Evolutionary conservation across 2,797 vertebrate species (phyloP).

Genomic region (Syndactyla subalaris): DNA sequence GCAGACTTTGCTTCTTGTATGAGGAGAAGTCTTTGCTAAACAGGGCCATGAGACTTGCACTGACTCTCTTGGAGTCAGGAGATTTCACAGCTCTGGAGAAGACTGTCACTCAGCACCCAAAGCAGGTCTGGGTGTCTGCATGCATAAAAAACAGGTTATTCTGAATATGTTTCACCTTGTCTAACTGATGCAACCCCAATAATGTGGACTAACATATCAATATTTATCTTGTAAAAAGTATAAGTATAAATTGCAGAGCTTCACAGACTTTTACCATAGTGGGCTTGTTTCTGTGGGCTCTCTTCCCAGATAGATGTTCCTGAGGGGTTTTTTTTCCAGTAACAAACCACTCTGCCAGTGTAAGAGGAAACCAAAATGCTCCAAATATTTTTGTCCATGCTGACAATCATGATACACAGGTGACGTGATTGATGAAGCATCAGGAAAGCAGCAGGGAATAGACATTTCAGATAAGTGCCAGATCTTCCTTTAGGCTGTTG

Average conservation of each 20-base stretch:
- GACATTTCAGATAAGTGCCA: not conserved
- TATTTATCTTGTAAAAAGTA: not conserved
- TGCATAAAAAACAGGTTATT: not conserved
- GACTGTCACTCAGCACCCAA: not conserved
- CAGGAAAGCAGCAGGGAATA: not conserved
- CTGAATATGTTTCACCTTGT: not conserved
- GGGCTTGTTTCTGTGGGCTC: not conserved
- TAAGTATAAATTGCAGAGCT: not conserved
- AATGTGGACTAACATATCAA: not conserved
- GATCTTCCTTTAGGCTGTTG: not conserved
- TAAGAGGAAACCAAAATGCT: not conserved
- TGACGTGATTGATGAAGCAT: not conserved
- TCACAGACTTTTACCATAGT: not conserved
- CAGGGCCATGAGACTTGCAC: not conserved
- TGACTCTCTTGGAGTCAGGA: not conserved
- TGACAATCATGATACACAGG: not conserved
- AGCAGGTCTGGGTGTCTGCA: not conserved
- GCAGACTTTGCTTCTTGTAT: not conserved
- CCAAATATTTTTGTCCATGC: not conserved
- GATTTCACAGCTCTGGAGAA: not conserved
- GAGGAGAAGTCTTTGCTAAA: not conserved
- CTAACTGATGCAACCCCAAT: not conserved
- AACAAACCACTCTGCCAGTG: not conserved
- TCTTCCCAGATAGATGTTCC: not conserved
- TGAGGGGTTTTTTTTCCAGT: not conserved